phyloP scores from a whole-genome alignment of 2,113 vertebrate genomes.

The Psilopsiagon aymara region DNA sequence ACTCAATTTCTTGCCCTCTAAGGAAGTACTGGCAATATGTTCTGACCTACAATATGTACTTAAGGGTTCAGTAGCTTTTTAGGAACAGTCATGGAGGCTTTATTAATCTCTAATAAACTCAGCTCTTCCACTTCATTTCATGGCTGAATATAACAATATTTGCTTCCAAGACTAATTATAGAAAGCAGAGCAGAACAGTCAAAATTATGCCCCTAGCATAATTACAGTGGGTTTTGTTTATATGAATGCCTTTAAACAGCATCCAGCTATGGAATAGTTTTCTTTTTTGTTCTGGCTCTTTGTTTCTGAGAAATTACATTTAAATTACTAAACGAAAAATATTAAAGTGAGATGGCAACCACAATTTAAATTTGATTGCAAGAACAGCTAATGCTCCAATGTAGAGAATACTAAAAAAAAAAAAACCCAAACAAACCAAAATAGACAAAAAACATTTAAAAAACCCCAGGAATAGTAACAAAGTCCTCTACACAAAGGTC shows the following conservation, averaged over 20 bases:
- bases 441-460: background rate
- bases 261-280: background rate
- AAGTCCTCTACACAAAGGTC: background rate
- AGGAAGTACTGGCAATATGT: background rate
- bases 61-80: slow-evolving; percentile 38
- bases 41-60: slow-evolving; percentile 46
- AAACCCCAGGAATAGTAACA: background rate
- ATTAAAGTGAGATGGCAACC: background rate
- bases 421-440: background rate
- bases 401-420: background rate
- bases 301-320: slow-evolving; percentile 54
- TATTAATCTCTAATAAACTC: slow-evolving; percentile 59
- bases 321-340: slow-evolving; percentile 44
- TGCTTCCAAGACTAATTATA: slow-evolving; percentile 59
- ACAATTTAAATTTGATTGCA: slow-evolving; percentile 7
- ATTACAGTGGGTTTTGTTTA: slow-evolving; percentile 47
- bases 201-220: slow-evolving; percentile 45
- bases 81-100: slow-evolving; percentile 18
- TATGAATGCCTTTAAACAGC: background rate
- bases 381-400: background rate
- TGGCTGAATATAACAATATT: slow-evolving; percentile 31
- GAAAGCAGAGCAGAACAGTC: slow-evolving; percentile 24
- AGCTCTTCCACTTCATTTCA: slow-evolving; percentile 47
- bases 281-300: slow-evolving; percentile 44
- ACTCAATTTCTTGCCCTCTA: slow-evolving; percentile 30